phyloP scores from a whole-genome alignment of 2,797 vertebrate species.

The Eulemur coronatus region DNA sequence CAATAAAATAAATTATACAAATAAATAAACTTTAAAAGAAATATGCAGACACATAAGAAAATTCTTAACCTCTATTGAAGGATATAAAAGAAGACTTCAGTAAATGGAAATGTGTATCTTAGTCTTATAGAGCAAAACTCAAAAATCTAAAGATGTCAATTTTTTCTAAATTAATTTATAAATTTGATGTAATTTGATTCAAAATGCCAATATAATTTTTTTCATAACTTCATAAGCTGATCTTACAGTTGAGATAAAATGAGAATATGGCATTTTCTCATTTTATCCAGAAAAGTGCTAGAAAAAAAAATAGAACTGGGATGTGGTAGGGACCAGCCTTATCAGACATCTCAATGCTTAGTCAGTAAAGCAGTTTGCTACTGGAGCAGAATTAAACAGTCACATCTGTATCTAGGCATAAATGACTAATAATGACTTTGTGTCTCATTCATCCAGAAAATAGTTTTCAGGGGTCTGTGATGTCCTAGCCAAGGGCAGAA shows the following conservation, averaged over 20 bases:
- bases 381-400: fast-evolving
- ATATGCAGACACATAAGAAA: neutral
- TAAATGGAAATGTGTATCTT: neutral
- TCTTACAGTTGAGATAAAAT: neutral
- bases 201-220: neutral
- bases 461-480: too few species aligned
- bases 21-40: neutral
- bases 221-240: neutral
- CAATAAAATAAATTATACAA: neutral
- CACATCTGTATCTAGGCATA: too few species aligned
- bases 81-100: neutral
- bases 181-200: neutral
- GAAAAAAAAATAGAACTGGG: fast-evolving
- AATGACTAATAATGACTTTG: fast-evolving
- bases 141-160: neutral
- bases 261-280: too few species aligned
- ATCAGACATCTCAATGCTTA: neutral
- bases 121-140: neutral
- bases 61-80: neutral
- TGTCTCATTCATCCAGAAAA: too few species aligned
- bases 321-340: neutral
- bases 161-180: neutral
- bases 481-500: too few species aligned
- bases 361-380: neutral
- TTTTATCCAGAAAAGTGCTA: neutral